A percentile compares a stretch with the other conserved stretches of the same genome.
Evolutionary conservation across 2,888 invertebrate genomes (phyloP).

Genomic region (Mesoligia furuncula): DNA sequence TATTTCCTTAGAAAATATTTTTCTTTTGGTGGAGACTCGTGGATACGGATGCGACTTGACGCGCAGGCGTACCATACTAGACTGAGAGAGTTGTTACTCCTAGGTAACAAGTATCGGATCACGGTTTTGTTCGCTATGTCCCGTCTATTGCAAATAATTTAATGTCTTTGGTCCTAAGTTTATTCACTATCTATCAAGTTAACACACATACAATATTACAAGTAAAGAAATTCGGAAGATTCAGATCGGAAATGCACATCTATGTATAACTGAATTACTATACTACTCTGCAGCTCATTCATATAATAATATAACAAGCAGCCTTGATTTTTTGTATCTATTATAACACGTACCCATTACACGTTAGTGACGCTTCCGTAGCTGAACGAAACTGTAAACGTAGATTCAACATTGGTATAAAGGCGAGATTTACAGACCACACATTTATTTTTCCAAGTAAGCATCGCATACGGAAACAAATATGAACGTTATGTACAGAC

Average conservation of each 20-base stretch:
- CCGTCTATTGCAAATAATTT: too few relatives aligned
- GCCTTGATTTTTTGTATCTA: not conserved
- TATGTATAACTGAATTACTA: not conserved
- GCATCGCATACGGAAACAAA: not conserved
- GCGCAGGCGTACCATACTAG: too few relatives aligned
- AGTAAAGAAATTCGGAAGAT: not conserved
- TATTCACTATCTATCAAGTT: not conserved
- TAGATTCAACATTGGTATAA: too few relatives aligned
- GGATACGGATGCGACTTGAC: too few relatives aligned
- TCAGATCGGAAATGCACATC: not conserved
- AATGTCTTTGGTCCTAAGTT: too few relatives aligned
- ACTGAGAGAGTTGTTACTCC: too few relatives aligned
- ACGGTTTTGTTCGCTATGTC: too few relatives aligned
- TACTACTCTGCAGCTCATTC: not conserved
- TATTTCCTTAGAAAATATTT: too few relatives aligned
- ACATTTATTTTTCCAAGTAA: not conserved
- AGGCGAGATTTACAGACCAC: not conserved
- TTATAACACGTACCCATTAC: not conserved
- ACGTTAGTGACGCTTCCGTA: not conserved
- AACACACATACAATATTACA: slow-evolving; percentile 1
- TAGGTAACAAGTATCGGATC: too few relatives aligned
- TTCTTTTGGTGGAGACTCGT: too few relatives aligned
- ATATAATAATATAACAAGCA: not conserved
- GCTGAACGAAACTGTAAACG: not conserved
- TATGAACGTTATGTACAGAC: not conserved